Base-by-base conservation (phyloP, 2,797 vertebrate species). In the Hypotaenidia okinawae region DNA sequence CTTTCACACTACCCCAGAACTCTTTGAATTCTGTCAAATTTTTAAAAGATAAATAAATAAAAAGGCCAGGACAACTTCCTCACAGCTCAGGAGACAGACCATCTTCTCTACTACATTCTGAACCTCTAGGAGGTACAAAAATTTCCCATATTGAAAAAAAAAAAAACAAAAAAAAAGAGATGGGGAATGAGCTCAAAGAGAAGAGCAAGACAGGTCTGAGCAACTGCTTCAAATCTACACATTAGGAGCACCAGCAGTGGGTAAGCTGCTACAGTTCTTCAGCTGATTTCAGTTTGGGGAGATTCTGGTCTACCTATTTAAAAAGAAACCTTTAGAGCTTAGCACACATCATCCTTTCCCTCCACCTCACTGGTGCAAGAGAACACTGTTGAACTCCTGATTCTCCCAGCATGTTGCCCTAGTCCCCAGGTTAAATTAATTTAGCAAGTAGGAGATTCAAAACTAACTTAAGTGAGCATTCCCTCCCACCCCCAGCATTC, bases 401-500 rank as follows among this genome's bases (percentile, higher is more conserved):
- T 9, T 45, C 18, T n/a, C 45, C 16, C 6, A 4, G n/a, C 22
- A 17, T 2, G 1, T 15, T 4, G 2, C 16, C 35, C 21, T 27
- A 49, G 10, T 5, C 5, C 16, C 19, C 49, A 64, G 6, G 8
- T 51, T 15, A 82, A 92, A 68, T 10, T 6, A 51, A 81, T 39
- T 59, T 13, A 69, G 15, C 27, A 58, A 73, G 32, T 4, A 57
- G 24, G 15, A 72, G 5, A 35, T 87, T 39, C 35, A 54, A 72
- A 63, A 43, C 9, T 30, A 47, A 43, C 13, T 23, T 32, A 30
- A 28, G 45, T 28, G 13, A 59, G 22, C 8, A 10, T 5, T 67
- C 13, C 19, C 11, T 75, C 19, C 13, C 27, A 58, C 32, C 4
- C n/a, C 5, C 0, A 0, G 11, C 64, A 72, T 49, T 91, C 39